Evolutionary conservation across 2,888 invertebrate species (phyloP), one percentile per base, ranked within the genome.

Genomic region (Bombylius discolor): DNA sequence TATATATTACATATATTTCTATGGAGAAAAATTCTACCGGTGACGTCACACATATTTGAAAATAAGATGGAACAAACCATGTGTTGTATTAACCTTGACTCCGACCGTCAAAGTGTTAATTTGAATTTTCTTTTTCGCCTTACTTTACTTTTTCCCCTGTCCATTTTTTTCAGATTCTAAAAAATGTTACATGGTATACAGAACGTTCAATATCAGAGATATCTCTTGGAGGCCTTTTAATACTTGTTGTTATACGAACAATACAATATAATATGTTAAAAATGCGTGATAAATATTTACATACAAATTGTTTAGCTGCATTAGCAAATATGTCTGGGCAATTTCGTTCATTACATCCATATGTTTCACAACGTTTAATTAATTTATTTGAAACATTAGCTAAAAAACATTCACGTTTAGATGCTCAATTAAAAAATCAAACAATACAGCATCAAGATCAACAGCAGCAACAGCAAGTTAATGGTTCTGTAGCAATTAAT

Each of bases 221-320:
- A 63, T 90, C 95, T 0, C 77, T 99, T 8, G 98, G 98, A 5
- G 97, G 98, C 7, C 80, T 99, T 13, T 80, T 94, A 65, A 89
- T 98, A 56, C 77, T 98, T 53, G 94, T 99, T 4, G 88, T 99
- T n/a, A 87, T 96, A 36, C 79, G 98, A 58, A 97, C 97, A 7
- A 87, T 99, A 65, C 98, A 99, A 70, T 95, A 91, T 77, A 99
- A 99, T 70, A 95, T 98, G 85, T 81, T 95, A 59, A 86, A 95
- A 69, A 95, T 94, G 79, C 80, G 95, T 62, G 97, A 97, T 71
- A 95, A 96, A 73, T 99, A 99, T 73, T 79, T 99, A 23, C 99
- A 99, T 72, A 98, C 97, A 5, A 99, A 99, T 76, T 98, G 98
- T 70, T 78, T 99, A 61, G 99, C 99, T 4, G 97, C 98, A 7